Evolutionary conservation across 37 sponge, comb jelly and placozoan species (phyloP).

Genomic region (Diacarnus erythraeanus): DNA sequence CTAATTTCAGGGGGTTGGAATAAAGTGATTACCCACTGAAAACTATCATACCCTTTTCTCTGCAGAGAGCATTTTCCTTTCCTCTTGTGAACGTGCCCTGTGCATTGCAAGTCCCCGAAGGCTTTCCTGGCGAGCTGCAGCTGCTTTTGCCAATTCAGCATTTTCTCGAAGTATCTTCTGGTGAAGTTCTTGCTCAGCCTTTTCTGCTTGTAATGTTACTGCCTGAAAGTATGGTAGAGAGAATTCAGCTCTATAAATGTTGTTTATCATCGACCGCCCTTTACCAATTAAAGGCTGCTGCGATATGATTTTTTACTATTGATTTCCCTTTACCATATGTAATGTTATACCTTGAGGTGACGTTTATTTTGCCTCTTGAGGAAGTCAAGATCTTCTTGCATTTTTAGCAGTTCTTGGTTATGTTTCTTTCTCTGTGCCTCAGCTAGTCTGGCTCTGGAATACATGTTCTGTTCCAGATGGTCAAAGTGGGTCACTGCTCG

Average conservation of each 20-base stretch:
- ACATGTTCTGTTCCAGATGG: constrained; percentile 51
- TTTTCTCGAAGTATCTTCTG: constrained; percentile 66
- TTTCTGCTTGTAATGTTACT: constrained; percentile 56
- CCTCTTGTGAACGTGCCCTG: constrained; percentile 43
- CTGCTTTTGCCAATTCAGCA: constrained; percentile 59
- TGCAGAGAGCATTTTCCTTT: constrained; percentile 47
- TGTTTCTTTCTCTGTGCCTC: constrained; percentile 69
- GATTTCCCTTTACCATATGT: neutral
- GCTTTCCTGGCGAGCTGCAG: constrained; percentile 41
- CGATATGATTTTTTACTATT: neutral
- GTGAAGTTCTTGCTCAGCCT: constrained; percentile 65
- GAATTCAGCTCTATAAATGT: too few species aligned
- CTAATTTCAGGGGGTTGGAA: too few species aligned
- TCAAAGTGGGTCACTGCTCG: constrained; percentile 33
- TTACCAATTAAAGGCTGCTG: neutral
- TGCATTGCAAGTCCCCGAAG: constrained; percentile 28
- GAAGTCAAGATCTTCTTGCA: constrained; percentile 65
- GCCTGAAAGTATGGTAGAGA: constrained; percentile 23
- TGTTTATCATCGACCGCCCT: neutral
- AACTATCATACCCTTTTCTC: constrained; percentile 64
- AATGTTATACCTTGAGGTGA: constrained; percentile 51
- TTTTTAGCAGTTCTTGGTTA: constrained; percentile 26
- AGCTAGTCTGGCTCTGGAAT: constrained; percentile 38
- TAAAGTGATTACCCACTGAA: too few species aligned
- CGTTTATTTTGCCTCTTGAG: constrained; percentile 63